Evolutionary conservation across 2,888 invertebrate genomes (phyloP).

Genomic region (Hydraecia micacea): DNA sequence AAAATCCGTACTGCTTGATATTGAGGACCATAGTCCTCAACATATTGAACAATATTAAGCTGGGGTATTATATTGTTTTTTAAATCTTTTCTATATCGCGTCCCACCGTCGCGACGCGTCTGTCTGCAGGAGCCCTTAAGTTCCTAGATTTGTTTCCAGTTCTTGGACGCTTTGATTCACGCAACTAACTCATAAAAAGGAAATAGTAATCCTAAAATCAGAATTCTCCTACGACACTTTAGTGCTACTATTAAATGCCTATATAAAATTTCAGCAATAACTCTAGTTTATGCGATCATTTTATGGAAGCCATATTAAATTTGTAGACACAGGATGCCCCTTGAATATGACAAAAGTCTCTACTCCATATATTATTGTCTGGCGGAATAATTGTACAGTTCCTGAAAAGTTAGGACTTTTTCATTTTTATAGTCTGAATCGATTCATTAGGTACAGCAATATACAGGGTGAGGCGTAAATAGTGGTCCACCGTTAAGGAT

Average conservation of each 20-base stretch:
- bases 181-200: conserved; percentile 23
- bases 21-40: too few relatives aligned
- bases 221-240: conserved; percentile 17
- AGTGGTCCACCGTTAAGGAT: too few relatives aligned
- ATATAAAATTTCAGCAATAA: conserved; percentile 42
- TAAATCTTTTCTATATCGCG: too few relatives aligned
- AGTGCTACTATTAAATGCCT: conserved; percentile 38
- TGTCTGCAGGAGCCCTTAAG: background rate
- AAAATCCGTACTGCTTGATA: too few relatives aligned
- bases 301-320: conserved; percentile 41
- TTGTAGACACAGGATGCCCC: conserved; percentile 2
- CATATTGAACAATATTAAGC: too few relatives aligned
- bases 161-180: background rate
- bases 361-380: background rate
- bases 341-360: background rate
- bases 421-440: too few relatives aligned
- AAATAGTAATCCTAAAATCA: conserved; percentile 36
- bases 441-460: too few relatives aligned
- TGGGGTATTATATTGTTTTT: too few relatives aligned
- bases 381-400: background rate
- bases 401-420: too few relatives aligned
- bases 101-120: background rate
- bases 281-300: conserved; percentile 36
- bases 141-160: background rate
- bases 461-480: too few relatives aligned